Evolutionary conservation across 1,140 invertebrate species (phyloP), one percentile per base, ranked within the genome.

Genomic region (Trachymyrmex cornetzi): DNA sequence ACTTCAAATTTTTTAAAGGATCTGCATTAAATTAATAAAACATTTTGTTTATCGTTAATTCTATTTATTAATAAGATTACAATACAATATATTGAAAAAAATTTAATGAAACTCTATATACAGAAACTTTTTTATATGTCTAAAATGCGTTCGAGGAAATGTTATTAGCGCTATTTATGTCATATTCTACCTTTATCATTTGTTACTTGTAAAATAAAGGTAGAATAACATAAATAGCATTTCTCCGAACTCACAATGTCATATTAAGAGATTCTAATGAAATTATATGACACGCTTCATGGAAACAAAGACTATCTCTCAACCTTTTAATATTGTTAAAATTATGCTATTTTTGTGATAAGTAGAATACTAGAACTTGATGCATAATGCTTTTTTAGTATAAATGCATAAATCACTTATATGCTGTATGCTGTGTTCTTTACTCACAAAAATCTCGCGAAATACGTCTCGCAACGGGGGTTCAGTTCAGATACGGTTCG

Each of bases 401-500:
- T 1, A 27, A 50, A 16, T 63, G 38, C 77, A 14, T 77, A 89
- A 89, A 89, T 87, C 59, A 77, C 44, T 38, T 48, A 19, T 38
- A 16, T 11, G 16, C 7, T 19, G 12, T 14, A 48, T 14, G 53
- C 22, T 69, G 48, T 85, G 67, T 84, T 75, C 48, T 22, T n/a
- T 55, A 34, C 2, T 34, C 3, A 2, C 22, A 59, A 89, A 91
- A 92, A 88, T 92, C 34, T 7, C 57, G 61, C 57, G 48, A 85
- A 91, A 91, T 82, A 80, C 61, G 84, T 89, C 59, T 55, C 61
- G 63, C 87, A 69, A 84, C 75, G 80, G 48, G 30, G 53, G 72
- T 44, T 44, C 38, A 44, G 57, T 80, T 90, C 79, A 84, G 89
- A 90, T 85, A 89, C 67, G 79, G 88, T 89, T 91, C 90, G 82